Conservation (phyloP, 2,797 vertebrate genomes). For the Sparidentex hasta region DNA sequence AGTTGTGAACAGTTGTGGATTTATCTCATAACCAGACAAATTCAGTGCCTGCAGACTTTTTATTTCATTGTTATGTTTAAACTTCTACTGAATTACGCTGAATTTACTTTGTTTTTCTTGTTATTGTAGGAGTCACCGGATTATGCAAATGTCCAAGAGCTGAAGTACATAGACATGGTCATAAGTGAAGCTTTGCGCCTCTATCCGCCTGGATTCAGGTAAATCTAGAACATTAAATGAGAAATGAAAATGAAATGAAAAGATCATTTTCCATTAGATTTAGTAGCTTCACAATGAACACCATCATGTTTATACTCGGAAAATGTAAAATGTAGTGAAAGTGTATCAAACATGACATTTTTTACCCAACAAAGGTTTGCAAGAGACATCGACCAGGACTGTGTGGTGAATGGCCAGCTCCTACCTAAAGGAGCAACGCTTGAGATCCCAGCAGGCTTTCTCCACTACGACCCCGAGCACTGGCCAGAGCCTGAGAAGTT, state of each 20-base stretch:
- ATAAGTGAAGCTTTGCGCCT: conserved; percentile 92
- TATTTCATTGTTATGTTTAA: neutral
- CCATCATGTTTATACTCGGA: neutral
- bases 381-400: conserved; percentile 87
- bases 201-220: conserved; percentile 97
- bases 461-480: conserved; percentile 91
- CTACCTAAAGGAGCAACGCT: conserved; percentile 89
- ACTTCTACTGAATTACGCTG: neutral
- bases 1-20: neutral
- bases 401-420: conserved; percentile 87
- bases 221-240: conserved; percentile 25
- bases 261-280: neutral
- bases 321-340: neutral
- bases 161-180: conserved; percentile 97
- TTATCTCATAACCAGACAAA: neutral
- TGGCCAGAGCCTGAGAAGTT: conserved; percentile 93
- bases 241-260: neutral
- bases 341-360: neutral
- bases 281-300: neutral
- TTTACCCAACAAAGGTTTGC: conserved; percentile 85
- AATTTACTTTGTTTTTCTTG: conserved; percentile 1
- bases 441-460: conserved; percentile 90
- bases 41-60: neutral
- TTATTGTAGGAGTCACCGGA: conserved; percentile 85
- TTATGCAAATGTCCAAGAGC: conserved; percentile 90